Evolutionary conservation across 2,113 vertebrate genomes (phyloP), one percentile per base, ranked within the genome.

Genomic region (Limanda limanda): DNA sequence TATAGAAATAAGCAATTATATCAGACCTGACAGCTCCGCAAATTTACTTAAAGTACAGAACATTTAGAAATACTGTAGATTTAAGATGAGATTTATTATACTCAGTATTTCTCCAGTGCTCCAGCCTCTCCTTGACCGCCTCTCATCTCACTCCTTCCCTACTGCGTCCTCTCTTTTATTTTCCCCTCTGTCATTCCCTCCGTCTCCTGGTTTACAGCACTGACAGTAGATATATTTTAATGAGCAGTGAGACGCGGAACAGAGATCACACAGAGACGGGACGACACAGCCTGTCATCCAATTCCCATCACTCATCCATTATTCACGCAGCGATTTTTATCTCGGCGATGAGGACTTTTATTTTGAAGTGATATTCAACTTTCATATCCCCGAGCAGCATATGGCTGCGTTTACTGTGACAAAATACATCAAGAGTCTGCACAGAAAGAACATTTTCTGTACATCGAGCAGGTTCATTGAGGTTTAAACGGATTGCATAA

Each of bases 271-370:
- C 82, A 88, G 89, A 42, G 84, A 88, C 82, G 78, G 77, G 78
- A 82, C 74, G 84, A 81, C 86, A 58, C 64, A 21, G 76, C 81
- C 85, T 87, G 86, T 91, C 91, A 91, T 86, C 89, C 65, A 88
- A 88, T 86, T 91, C 89, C 86, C 89, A 75, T 88, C 85, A 90
- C 84, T 92, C 90, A 92, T 93, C 69, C 75, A 92, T 93, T 91
- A 92, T 93, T 92, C 87, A 93, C 72, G 5, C 55, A 6, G 51
- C 51, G 4, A 20, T 7, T 83, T 84, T 88, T 75, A 89, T 88
- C 90, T 86, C 59, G 40, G 74, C 24, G 40, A 81, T 57, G 68
- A 76, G 68, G 78, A 86, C 89, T 92, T 86, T 92, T 90, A 89
- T 91, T 92, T 92, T 90, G 85, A 92, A 89, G 79, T 75, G 68